Evolutionary conservation across 1,140 invertebrate species (phyloP).

Genomic region (Anthonomus grandis): DNA sequence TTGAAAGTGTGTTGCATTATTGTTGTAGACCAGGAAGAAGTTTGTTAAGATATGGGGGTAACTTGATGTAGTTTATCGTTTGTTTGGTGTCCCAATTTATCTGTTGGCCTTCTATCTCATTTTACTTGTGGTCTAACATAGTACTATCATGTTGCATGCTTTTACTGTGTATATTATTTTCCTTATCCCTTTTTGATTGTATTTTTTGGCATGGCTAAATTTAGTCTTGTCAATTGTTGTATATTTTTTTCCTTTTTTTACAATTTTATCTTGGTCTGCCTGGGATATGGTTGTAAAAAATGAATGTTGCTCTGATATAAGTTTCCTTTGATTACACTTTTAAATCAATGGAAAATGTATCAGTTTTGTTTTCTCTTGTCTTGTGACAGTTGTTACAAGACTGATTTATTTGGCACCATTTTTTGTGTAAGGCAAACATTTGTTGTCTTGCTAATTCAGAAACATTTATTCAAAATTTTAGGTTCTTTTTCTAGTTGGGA

Average conservation of each 20-base stretch:
- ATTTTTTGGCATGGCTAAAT: slow-evolving; percentile 32
- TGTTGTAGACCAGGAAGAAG: background rate
- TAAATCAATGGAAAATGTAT: background rate
- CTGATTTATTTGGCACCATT: too few species aligned
- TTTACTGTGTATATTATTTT: slow-evolving; percentile 38
- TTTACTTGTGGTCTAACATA: slow-evolving; percentile 43
- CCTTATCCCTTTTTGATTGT: slow-evolving; percentile 16
- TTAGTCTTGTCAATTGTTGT: slow-evolving; percentile 26
- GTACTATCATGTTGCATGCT: slow-evolving; percentile 45
- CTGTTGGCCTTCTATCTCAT: slow-evolving; percentile 50
- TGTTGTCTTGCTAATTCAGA: too few species aligned
- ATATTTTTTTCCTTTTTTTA: slow-evolving; percentile 7
- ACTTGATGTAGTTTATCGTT: slow-evolving; percentile 30
- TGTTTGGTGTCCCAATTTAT: slow-evolving; percentile 35
- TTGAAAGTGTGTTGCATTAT: background rate
- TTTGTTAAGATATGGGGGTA: background rate
- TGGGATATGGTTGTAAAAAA: background rate
- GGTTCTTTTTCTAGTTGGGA: too few species aligned
- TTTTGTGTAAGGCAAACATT: too few species aligned
- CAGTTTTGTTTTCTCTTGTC: too few species aligned
- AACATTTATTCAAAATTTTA: too few species aligned
- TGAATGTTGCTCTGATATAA: background rate
- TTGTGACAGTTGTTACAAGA: too few species aligned
- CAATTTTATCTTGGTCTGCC: background rate
- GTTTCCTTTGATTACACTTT: background rate